Percentiles rank a stretch among this genome's conserved stretches.
These are phyloP conservation scores for Craseonycteris thonglongyai DNA, from an alignment of 2,113 vertebrate species.

Conservation along the genomic window DNA sequence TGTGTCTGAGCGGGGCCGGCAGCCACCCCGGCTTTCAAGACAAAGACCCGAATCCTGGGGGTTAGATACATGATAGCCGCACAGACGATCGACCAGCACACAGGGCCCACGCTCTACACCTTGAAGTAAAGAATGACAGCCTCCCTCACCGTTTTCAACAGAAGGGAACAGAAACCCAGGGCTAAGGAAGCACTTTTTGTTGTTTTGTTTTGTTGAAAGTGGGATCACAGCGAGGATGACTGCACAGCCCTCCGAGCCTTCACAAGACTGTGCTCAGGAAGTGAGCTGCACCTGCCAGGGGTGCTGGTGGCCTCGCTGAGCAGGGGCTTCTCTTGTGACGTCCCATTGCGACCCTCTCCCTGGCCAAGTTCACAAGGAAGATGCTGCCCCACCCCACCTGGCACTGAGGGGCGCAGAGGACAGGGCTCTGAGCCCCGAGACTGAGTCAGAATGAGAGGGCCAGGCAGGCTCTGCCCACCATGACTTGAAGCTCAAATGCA, in stretches of 20 bases:
- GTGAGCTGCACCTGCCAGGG: constrained; percentile 31
- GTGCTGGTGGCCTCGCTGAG: constrained; percentile 54
- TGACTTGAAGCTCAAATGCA: not conserved
- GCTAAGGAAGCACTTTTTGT: constrained; percentile 68
- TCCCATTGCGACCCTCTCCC: constrained; percentile 56
- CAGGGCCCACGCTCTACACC: constrained; percentile 59
- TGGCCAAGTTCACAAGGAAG: constrained; percentile 47
- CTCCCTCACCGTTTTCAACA: constrained; percentile 64
- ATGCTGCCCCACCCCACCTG: constrained; percentile 10
- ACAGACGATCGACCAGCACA: constrained; percentile 45
- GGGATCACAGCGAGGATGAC: constrained; percentile 61
- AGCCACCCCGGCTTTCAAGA: constrained; percentile 71
- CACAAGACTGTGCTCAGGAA: too few species aligned
- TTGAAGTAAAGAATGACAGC: constrained; percentile 73
- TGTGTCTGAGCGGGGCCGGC: constrained; percentile 58
- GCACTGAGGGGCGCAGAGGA: constrained; percentile 11
- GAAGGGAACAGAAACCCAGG: constrained; percentile 57
- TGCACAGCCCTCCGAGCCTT: constrained; percentile 61
- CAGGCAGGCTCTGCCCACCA: too few species aligned
- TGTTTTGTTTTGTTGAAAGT: constrained; percentile 31
- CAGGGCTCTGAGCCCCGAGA: not conserved
- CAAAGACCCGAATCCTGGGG: constrained; percentile 70
- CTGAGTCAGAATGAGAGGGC: rapidly evolving
- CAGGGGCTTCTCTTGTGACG: constrained; percentile 61
- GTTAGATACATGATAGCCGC: constrained; percentile 69